A percentile compares a stretch with the other conserved stretches of the same genome.
Conservation (phyloP, 2,797 vertebrate genomes). For the Bovichtus variegatus region DNA sequence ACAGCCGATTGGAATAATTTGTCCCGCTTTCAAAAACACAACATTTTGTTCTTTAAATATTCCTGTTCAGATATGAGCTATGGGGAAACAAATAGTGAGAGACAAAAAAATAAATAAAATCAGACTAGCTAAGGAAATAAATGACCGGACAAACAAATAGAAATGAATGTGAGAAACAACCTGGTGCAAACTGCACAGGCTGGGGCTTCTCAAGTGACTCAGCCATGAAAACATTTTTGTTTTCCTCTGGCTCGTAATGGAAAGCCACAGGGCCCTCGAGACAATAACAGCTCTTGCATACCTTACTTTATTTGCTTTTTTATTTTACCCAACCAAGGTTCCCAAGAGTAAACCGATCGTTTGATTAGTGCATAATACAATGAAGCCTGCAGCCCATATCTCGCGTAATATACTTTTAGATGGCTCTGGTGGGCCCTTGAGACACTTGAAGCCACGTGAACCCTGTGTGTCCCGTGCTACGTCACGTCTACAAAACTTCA, state of each 20-base stretch:
- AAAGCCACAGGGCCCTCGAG: constrained; percentile 54
- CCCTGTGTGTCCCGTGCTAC: not conserved
- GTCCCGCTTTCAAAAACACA: constrained; percentile 7
- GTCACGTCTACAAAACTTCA: constrained; percentile 2
- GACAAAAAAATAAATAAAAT: not conserved
- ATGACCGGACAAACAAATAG: constrained; percentile 38
- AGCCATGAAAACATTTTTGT: constrained; percentile 66
- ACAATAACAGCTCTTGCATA: constrained; percentile 60
- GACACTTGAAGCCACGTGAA: constrained; percentile 6
- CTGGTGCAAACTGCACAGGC: constrained; percentile 33
- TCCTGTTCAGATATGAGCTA: constrained; percentile 11
- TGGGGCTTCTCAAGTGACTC: constrained; percentile 53
- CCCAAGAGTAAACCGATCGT: constrained; percentile 65
- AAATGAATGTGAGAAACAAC: constrained; percentile 40
- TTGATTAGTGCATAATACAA: constrained; percentile 67
- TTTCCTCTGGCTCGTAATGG: constrained; percentile 62
- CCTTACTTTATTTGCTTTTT: constrained; percentile 67
- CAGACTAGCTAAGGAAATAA: constrained; percentile 3
- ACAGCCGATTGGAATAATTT: not conserved
- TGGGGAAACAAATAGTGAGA: not conserved
- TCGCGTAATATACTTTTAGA: constrained; percentile 43
- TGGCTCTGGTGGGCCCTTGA: constrained; percentile 17
- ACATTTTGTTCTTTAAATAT: not conserved
- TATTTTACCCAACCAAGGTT: constrained; percentile 29
- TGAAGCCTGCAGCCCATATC: constrained; percentile 57